Percentiles rank a stretch among this genome's conserved stretches.
These are phyloP conservation scores for Drosophila neutralis DNA, from an alignment of 2,888 invertebrate species.

Conservation along the genomic window DNA sequence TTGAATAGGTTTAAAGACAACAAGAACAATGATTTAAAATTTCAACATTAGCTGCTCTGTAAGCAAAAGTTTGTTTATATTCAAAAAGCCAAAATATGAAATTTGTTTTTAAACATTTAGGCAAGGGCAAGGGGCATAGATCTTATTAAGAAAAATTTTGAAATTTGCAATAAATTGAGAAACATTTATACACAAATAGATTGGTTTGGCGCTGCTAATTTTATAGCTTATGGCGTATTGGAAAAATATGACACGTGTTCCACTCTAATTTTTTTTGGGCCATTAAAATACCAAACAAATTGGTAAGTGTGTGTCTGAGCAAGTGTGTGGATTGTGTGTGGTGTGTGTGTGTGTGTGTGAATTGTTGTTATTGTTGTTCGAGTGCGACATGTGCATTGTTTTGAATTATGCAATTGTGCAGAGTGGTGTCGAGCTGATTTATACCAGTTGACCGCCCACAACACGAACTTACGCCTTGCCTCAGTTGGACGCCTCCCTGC, in stretches of 20 bases:
- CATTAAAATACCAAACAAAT: constrained; percentile 74
- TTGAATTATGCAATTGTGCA: constrained; percentile 54
- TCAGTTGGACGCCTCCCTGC: constrained; percentile 60
- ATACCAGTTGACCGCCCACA: constrained; percentile 61
- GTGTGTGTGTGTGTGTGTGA: no score
- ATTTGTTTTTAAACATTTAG: not conserved
- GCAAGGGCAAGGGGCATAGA: not conserved
- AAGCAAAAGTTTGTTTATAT: constrained; percentile 1
- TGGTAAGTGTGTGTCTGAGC: constrained; percentile 43
- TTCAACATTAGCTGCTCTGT: not conserved
- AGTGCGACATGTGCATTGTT: constrained; percentile 63
- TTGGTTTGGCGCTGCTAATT: not conserved
- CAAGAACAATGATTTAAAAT: not conserved
- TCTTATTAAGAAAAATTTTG: not conserved
- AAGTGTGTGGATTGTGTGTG: not conserved
- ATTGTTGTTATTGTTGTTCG: constrained; percentile 19
- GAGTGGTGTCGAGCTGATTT: constrained; percentile 72
- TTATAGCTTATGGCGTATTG: not conserved
- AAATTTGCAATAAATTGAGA: not conserved
- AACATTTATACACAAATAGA: not conserved
- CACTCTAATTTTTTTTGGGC: constrained; percentile 1
- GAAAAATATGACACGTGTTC: constrained; percentile 2
- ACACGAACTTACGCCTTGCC: constrained; percentile 42
- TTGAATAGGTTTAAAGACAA: not conserved
- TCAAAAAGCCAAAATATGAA: not conserved